Conservation (phyloP, 2,888 invertebrate genomes). For the Unio pictorum region DNA sequence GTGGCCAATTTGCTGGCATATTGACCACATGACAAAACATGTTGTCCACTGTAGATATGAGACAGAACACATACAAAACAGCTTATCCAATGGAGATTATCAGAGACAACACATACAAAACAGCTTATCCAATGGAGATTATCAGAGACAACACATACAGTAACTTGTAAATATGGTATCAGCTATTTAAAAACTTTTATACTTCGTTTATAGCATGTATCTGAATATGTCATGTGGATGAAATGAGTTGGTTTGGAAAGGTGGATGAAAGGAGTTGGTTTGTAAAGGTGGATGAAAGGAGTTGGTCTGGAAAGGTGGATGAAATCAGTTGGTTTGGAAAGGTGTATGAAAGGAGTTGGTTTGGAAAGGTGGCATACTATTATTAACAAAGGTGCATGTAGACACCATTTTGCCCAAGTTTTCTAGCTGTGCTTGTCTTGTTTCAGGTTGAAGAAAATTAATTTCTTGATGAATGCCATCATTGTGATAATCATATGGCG, state of each 20-base stretch:
- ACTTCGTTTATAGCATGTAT: neutral
- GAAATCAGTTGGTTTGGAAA: no score
- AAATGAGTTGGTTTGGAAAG: neutral
- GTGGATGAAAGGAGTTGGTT: neutral
- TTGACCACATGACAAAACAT: no score
- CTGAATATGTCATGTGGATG: neutral
- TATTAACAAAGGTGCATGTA: neutral
- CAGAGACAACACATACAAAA: neutral
- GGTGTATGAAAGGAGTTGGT: neutral
- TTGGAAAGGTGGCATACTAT: neutral
- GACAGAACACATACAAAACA: neutral
- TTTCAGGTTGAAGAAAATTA: constrained; percentile 65
- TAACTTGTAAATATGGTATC: neutral
- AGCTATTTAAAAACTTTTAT: neutral
- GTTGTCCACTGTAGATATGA: neutral
- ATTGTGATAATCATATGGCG: constrained; percentile 66
- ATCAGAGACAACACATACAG: neutral
- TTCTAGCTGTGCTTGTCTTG: constrained; percentile 1
- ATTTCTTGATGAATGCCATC: constrained; percentile 65
- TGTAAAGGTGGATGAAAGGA: no score
- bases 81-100: neutral
- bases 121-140: neutral
- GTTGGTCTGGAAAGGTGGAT: neutral
- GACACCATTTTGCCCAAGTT: neutral
- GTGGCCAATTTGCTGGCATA: no score